A percentile compares a stretch with the other conserved stretches of the same genome.
Conservation (phyloP, 2,113 vertebrate species). For the Otocyon megalotis region DNA sequence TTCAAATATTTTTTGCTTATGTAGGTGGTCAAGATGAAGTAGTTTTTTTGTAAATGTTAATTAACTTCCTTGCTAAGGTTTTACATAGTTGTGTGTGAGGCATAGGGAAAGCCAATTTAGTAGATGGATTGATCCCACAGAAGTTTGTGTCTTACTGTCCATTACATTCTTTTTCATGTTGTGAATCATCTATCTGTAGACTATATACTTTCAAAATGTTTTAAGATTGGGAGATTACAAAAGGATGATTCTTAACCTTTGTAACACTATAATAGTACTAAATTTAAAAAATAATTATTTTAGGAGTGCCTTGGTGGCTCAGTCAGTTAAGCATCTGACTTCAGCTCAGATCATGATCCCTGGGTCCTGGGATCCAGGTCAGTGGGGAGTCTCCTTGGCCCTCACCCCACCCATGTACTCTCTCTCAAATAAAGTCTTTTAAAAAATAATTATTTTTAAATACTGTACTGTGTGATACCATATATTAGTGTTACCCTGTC, state of each 20-base stretch:
- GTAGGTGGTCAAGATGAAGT: slow-evolving; percentile 25
- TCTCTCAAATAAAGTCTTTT: not conserved
- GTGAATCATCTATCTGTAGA: slow-evolving; percentile 50
- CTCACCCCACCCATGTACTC: not conserved
- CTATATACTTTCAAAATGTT: slow-evolving; percentile 8
- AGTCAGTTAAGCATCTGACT: no score
- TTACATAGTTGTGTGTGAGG: not conserved
- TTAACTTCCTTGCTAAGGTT: slow-evolving; percentile 16
- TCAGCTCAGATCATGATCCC: no score
- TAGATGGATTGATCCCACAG: not conserved
- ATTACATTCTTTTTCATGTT: slow-evolving; percentile 36
- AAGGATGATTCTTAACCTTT: slow-evolving; percentile 35
- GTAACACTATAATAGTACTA: not conserved
- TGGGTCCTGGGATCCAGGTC: no score
- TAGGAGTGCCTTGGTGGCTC: no score
- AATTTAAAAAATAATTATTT: not conserved
- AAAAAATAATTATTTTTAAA: not conserved
- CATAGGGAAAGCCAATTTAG: slow-evolving; percentile 21
- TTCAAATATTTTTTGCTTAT: slow-evolving; percentile 5
- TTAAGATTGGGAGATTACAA: slow-evolving; percentile 23
- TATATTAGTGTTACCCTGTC: not conserved
- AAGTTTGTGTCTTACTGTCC: slow-evolving; percentile 26
- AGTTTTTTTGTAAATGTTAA: not conserved
- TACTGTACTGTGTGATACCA: not conserved
- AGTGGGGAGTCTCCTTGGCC: no score